Percentiles rank a stretch among this genome's conserved stretches.
These are phyloP conservation scores for Ceramica pisi DNA, from an alignment of 2,888 invertebrate species.

Conservation along the genomic window DNA sequence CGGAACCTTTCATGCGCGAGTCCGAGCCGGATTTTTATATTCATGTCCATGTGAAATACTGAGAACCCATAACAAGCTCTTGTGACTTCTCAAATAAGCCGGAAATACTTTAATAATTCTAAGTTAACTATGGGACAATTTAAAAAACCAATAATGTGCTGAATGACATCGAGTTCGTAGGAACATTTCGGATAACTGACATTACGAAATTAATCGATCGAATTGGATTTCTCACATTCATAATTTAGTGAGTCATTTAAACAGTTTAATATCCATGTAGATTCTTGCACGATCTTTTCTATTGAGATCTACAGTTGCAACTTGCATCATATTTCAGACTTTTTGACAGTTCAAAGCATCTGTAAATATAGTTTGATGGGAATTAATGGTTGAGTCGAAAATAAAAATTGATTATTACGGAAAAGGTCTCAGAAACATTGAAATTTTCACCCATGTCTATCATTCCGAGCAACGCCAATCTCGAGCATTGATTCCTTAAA, in stretches of 20 bases:
- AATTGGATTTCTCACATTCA: too few species aligned
- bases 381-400: too few species aligned
- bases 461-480: slow-evolving; percentile 17
- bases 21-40: too few species aligned
- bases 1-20: too few species aligned
- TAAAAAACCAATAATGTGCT: not conserved
- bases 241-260: not conserved
- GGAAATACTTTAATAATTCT: not conserved
- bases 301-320: too few species aligned
- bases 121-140: not conserved
- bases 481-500: slow-evolving; percentile 56
- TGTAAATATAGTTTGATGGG: not conserved
- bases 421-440: not conserved
- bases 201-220: too few species aligned
- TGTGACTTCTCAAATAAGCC: not conserved
- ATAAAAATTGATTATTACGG: too few species aligned
- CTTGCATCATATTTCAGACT: too few species aligned
- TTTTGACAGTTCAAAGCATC: too few species aligned
- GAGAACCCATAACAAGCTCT: not conserved
- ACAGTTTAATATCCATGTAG: not conserved
- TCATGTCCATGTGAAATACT: not conserved
- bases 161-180: not conserved
- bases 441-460: not conserved
- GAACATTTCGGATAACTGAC: not conserved
- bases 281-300: not conserved